Evolutionary conservation across 1,140 invertebrate species (phyloP).

Genomic region (Diprion similis): DNA sequence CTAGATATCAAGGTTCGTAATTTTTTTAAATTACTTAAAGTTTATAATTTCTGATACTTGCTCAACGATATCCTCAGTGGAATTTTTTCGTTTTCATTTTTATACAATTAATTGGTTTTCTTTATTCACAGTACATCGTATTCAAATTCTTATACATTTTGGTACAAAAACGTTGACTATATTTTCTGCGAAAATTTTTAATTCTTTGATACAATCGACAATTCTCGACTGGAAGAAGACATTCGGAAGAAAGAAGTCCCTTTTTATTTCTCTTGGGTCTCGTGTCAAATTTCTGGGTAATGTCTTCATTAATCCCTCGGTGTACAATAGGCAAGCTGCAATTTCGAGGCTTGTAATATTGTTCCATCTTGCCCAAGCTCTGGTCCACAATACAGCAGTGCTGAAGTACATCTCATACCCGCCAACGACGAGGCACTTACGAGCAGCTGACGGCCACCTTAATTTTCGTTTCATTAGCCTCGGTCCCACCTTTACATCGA

Average conservation of each 20-base stretch:
- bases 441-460: constrained; percentile 40
- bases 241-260: no score
- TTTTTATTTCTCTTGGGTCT: background rate
- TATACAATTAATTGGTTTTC: background rate
- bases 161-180: background rate
- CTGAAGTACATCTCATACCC: constrained; percentile 12
- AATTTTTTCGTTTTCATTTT: background rate
- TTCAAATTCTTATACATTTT: background rate
- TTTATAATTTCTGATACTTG: background rate
- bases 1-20: constrained; percentile 1
- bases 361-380: constrained; percentile 12
- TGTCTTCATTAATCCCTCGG: constrained; percentile 41
- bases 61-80: background rate
- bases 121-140: background rate
- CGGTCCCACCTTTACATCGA: constrained; percentile 11
- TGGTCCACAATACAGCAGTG: background rate
- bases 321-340: constrained; percentile 23
- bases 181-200: background rate
- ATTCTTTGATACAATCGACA: background rate
- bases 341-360: constrained; percentile 29
- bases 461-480: constrained; percentile 44
- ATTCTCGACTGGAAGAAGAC: background rate
- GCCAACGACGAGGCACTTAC: constrained; percentile 35
- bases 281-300: constrained; percentile 25
- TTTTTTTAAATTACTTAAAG: background rate